A percentile compares a stretch with the other conserved stretches of the same genome.
These are phyloP conservation scores for Syngnathoides biaculeatus DNA, from an alignment of 2,113 vertebrate species.

Conservation along the genomic window DNA sequence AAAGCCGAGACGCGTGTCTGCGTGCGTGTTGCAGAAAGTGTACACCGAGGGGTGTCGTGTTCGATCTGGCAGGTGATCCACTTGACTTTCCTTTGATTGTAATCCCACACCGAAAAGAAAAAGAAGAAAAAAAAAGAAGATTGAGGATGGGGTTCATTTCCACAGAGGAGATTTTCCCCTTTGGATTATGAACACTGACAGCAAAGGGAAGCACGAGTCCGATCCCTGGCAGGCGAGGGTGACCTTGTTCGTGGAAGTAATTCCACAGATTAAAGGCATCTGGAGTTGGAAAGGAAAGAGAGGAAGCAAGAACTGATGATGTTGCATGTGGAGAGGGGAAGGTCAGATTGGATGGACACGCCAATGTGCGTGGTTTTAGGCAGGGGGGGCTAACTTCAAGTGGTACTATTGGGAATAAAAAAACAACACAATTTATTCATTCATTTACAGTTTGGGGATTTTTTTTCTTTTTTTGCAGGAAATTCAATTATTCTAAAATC, in stretches of 20 bases:
- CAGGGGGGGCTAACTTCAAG: neutral
- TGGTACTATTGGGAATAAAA: neutral
- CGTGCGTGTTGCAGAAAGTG: neutral
- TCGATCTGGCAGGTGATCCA: slow-evolving; percentile 1
- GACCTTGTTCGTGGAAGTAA: slow-evolving; percentile 54
- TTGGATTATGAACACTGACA: slow-evolving; percentile 48
- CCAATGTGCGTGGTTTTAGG: neutral
- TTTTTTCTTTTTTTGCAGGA: no score
- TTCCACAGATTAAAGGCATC: slow-evolving; percentile 56
- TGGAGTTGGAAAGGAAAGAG: slow-evolving; percentile 29
- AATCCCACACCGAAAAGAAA: neutral
- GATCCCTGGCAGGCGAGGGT: slow-evolving; percentile 8
- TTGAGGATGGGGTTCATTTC: slow-evolving; percentile 21
- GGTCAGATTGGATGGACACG: neutral
- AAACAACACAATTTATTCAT: no score
- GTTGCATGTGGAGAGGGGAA: neutral
- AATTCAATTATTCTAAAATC: no score
- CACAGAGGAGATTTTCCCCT: slow-evolving; percentile 44
- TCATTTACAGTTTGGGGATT: no score
- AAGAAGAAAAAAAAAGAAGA: neutral
- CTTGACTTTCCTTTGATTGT: neutral
- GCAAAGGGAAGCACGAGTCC: neutral
- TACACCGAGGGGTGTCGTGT: neutral
- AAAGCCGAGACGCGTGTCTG: neutral
- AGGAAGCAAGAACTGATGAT: neutral